Conservation (phyloP, 2,113 vertebrate genomes). For the Coreoperca whiteheadi region DNA sequence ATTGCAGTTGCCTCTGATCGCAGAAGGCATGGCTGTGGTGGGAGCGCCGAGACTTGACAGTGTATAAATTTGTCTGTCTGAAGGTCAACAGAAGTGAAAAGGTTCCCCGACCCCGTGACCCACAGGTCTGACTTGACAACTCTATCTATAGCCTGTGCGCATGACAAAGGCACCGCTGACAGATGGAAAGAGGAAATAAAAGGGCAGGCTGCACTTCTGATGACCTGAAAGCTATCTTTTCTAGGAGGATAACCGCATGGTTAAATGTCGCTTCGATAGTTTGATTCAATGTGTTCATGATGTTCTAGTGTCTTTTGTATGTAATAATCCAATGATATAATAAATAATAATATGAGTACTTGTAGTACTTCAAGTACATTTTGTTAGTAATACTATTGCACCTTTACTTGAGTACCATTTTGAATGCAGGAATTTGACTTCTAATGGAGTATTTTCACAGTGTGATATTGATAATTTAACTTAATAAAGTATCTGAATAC, state of each 20-base stretch:
- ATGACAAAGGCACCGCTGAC: constrained; percentile 66
- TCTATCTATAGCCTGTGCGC: constrained; percentile 79
- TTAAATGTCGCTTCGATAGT: constrained; percentile 50
- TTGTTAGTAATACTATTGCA: background rate
- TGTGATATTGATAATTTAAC: background rate
- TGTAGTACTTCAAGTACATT: background rate
- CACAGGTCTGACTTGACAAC: constrained; percentile 78
- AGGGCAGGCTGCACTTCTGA: constrained; percentile 52
- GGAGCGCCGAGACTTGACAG: constrained; percentile 68
- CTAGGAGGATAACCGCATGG: constrained; percentile 43
- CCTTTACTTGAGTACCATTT: background rate
- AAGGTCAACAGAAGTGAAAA: constrained; percentile 86
- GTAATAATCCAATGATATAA: background rate
- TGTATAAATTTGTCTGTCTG: constrained; percentile 84
- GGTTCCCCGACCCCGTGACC: constrained; percentile 76
- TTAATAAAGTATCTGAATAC: background rate
- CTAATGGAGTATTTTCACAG: background rate
- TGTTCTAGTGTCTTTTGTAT: constrained; percentile 13
- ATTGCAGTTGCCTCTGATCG: constrained; percentile 67
- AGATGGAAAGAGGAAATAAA: constrained; percentile 67
- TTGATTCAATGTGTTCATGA: constrained; percentile 16
- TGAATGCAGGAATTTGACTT: background rate
- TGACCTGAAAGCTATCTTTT: constrained; percentile 56
- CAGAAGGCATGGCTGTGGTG: constrained; percentile 43
- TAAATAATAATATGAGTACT: background rate